phyloP scores from a whole-genome alignment of 2,797 vertebrate species.

The Gallinago nigripennis region DNA sequence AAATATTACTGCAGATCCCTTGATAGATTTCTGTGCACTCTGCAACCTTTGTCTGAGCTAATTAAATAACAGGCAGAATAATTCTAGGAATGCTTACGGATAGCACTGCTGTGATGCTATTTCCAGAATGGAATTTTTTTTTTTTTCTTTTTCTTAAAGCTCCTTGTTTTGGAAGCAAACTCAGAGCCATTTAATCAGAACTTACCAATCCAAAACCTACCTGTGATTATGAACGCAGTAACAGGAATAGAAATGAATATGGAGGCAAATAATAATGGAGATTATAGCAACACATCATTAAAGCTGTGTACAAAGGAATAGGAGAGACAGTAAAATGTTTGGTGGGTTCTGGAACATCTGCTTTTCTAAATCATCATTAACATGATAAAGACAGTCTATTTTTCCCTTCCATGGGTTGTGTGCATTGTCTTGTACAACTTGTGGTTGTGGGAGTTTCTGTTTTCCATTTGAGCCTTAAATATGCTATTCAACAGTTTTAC shows the following conservation, averaged over 20 bases:
- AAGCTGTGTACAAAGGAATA: neutral
- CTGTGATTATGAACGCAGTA: neutral
- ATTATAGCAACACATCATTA: neutral
- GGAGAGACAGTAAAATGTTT: neutral
- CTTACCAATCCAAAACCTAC: neutral
- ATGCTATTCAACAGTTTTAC: constrained; percentile 16
- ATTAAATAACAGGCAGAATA: constrained; percentile 61
- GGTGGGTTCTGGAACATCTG: constrained; percentile 15
- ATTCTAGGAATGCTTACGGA: constrained; percentile 30
- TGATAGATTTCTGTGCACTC: constrained; percentile 57
- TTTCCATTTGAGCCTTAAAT: constrained; percentile 31
- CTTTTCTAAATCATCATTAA: neutral
- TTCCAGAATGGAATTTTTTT: neutral
- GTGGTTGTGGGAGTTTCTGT: constrained; percentile 39
- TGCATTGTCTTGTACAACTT: constrained; percentile 22
- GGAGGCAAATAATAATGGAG: neutral
- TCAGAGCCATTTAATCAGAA: neutral
- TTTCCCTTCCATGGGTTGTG: neutral
- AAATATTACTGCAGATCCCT: constrained; percentile 64
- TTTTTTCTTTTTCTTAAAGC: neutral
- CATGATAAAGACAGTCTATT: constrained; percentile 16
- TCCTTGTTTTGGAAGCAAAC: neutral
- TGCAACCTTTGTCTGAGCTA: constrained; percentile 61
- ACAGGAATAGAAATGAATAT: neutral
- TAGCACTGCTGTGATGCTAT: constrained; percentile 5